Base-by-base conservation (phyloP, 1,140 invertebrate genomes). In the Hermetia illucens region DNA sequence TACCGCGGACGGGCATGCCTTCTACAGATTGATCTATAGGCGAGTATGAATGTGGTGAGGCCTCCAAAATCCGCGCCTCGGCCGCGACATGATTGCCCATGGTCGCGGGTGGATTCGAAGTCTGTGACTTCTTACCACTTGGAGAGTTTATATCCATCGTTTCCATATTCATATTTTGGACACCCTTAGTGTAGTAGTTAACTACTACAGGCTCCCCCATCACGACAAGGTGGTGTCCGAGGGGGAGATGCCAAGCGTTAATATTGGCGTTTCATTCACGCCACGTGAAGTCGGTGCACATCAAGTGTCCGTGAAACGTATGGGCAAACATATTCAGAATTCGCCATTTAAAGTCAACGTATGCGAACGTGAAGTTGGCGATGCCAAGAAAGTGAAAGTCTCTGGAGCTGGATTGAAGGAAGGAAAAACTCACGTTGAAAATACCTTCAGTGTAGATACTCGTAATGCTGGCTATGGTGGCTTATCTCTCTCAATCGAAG, bases 341-440 rank as follows among this genome's bases (percentile, higher is more conserved):
- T 94, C 89, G 1, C 94, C 94, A 2, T 98, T 98, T 68, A 94
- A 92, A 62, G 96, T 98, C 50, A 86, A 80, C 39, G 94, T 98
- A 1, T 79, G 81, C 9, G 82, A 87, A 39, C 74, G 81, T 42
- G 91, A 97, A 64, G 55, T 98, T n/a, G 94, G 93, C 31, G 91
- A 98, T 58, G 90, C 94, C 24, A 86, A 83, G 55, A 95, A 95
- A 65, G 94, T 98, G 16, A 82, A 85, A 64, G 87, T 95, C 0
- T 67, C 74, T 12, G 93, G 94, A 12, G 55, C 61, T 1, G 87
- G 86, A 1, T 63, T 97, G 18, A 79, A 82, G 46, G 86, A 93
- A 53, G 94, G 91, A 25, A 89, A 88, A 56, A 96, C 92, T 1
- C 91, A 96, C 42, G 64, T 72, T 9, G 78, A 92, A 36, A 98